A percentile compares a stretch with the other conserved stretches of the same genome.
These are phyloP conservation scores for Phylloscopus trochilus DNA, from an alignment of 2,113 vertebrate species.

Conservation along the genomic window DNA sequence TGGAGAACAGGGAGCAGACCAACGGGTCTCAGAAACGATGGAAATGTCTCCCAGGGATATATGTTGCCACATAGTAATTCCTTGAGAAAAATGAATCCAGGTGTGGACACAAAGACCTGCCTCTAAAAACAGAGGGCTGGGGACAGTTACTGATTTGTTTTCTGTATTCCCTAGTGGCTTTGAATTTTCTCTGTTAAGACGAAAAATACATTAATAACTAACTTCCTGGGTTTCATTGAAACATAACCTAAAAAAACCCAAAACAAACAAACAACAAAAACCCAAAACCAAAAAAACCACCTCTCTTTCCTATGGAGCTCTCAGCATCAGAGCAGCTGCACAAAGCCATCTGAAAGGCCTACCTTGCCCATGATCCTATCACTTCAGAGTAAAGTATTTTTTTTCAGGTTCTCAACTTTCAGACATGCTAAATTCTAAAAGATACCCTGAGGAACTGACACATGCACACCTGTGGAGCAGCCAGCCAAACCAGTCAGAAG, in stretches of 20 bases:
- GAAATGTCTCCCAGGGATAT: not conserved
- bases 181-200: not conserved
- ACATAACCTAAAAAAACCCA: not conserved
- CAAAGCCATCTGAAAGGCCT: not conserved
- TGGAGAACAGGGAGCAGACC: not conserved
- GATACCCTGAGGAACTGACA: not conserved
- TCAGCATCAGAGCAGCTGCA: rapidly evolving
- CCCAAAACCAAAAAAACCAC: not conserved
- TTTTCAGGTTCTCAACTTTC: not conserved
- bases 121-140: not conserved
- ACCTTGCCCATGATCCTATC: not conserved
- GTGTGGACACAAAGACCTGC: not conserved
- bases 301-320: not conserved
- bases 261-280: no score
- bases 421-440: not conserved
- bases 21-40: not conserved
- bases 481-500: not conserved
- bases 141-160: not conserved
- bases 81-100: not conserved
- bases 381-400: not conserved
- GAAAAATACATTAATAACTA: not conserved
- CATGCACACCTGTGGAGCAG: not conserved
- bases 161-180: not conserved
- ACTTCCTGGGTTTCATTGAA: not conserved
- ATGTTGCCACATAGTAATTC: not conserved